phyloP scores from a whole-genome alignment of 2,888 invertebrate genomes.

The Laothoe populi region DNA sequence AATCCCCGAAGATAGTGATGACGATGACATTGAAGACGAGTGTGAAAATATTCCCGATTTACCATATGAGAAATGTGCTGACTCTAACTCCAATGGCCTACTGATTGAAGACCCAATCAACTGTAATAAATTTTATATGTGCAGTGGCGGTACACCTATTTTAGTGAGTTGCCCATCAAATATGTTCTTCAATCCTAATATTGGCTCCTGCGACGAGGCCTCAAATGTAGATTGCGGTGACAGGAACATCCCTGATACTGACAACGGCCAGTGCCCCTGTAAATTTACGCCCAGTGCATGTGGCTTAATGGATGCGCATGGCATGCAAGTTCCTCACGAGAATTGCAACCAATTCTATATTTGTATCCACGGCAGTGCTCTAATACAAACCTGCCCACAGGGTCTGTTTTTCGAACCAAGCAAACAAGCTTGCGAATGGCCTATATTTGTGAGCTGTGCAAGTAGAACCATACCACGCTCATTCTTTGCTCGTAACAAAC shows the following conservation, averaged over 20 bases:
- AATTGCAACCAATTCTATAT: conserved; percentile 55
- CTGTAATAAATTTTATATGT: conserved; percentile 44
- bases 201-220: conserved; percentile 41
- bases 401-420: conserved; percentile 49
- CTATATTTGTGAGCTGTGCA: conserved; percentile 52
- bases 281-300: conserved; percentile 45
- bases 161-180: conserved; percentile 33
- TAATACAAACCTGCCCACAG: conserved; percentile 43
- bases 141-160: conserved; percentile 38
- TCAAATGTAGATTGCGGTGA: conserved; percentile 38
- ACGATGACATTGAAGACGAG: conserved; percentile 18
- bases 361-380: conserved; percentile 47
- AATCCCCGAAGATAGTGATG: conserved; percentile 33
- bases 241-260: conserved; percentile 31
- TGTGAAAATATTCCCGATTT: conserved; percentile 41
- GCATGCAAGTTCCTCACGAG: conserved; percentile 53
- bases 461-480: conserved; percentile 41
- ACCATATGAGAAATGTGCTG: conserved; percentile 48
- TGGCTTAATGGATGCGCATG: conserved; percentile 42
- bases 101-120: conserved; percentile 41
- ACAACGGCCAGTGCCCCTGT: conserved; percentile 33
- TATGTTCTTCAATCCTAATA: conserved; percentile 38
- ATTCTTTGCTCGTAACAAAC: conserved; percentile 43
- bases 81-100: conserved; percentile 35
- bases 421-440: conserved; percentile 51